phyloP scores from a whole-genome alignment of 2,113 vertebrate genomes.

The Pelobates fuscus region DNA sequence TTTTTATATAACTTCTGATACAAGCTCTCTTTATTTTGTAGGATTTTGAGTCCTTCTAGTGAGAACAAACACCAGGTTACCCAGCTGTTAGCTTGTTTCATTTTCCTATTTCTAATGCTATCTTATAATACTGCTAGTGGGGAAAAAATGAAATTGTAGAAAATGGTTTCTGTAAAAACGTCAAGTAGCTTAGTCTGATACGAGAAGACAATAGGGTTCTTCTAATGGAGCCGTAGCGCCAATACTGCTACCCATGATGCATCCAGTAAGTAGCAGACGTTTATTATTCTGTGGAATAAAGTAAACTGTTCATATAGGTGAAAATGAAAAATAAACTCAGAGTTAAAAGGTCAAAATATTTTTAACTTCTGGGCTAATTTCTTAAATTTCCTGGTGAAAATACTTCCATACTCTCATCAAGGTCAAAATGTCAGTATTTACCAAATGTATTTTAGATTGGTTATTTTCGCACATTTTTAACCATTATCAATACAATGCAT shows the following conservation, averaged over 20 bases:
- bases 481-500: no score
- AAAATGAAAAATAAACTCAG: slow-evolving; percentile 4
- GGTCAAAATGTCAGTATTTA: no score
- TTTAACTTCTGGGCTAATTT: no score
- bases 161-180: slow-evolving; percentile 1
- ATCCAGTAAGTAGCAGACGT: not conserved
- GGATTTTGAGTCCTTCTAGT: no score
- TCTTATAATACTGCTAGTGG: not conserved
- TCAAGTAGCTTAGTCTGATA: not conserved
- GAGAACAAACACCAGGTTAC: no score
- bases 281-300: not conserved
- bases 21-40: no score
- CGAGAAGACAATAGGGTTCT: not conserved
- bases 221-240: slow-evolving; percentile 9
- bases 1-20: no score
- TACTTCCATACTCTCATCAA: no score
- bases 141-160: not conserved
- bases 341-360: not conserved
- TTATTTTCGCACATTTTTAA: no score
- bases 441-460: no score
- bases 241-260: not conserved
- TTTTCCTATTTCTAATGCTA: not conserved
- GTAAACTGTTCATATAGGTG: not conserved
- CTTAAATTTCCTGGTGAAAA: no score
- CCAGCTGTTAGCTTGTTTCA: no score